Evolutionary conservation across 2,113 vertebrate species (phyloP).

Genomic region (Chaenogobius annularis): DNA sequence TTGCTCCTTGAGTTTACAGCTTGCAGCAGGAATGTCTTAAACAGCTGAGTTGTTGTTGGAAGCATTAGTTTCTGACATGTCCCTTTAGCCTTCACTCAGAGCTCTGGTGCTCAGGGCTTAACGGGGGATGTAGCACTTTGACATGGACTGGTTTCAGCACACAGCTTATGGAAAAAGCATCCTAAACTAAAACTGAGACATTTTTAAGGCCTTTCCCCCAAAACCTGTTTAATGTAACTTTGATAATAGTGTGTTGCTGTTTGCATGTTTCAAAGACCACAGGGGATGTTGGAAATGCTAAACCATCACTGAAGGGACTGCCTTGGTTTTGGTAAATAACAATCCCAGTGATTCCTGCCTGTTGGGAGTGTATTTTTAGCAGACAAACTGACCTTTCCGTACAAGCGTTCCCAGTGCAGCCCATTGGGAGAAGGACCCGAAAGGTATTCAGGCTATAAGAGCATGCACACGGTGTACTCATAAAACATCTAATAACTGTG

Average conservation of each 20-base stretch:
- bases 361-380: conserved; percentile 39
- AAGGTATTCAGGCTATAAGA: conserved; percentile 33
- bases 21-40: conserved; percentile 21
- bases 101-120: conserved; percentile 31
- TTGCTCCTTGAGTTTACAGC: not conserved
- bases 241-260: conserved; percentile 24
- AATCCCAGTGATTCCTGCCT: conserved; percentile 24
- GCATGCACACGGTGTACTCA: conserved; percentile 12
- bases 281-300: conserved; percentile 17
- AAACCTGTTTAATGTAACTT: conserved; percentile 24
- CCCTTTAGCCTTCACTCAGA: conserved; percentile 33
- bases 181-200: conserved; percentile 14
- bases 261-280: not conserved
- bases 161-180: conserved; percentile 23
- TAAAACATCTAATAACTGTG: not conserved
- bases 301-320: not conserved
- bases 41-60: conserved; percentile 53
- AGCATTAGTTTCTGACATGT: conserved; percentile 25
- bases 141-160: conserved; percentile 24
- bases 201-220: conserved; percentile 22
- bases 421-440: conserved; percentile 13
- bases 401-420: conserved; percentile 3
- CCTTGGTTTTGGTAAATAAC: conserved; percentile 12
- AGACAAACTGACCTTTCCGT: conserved; percentile 27
- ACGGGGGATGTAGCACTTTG: conserved; percentile 19